phyloP scores from a whole-genome alignment of 2,113 vertebrate genomes.

The Noturus placidus region DNA sequence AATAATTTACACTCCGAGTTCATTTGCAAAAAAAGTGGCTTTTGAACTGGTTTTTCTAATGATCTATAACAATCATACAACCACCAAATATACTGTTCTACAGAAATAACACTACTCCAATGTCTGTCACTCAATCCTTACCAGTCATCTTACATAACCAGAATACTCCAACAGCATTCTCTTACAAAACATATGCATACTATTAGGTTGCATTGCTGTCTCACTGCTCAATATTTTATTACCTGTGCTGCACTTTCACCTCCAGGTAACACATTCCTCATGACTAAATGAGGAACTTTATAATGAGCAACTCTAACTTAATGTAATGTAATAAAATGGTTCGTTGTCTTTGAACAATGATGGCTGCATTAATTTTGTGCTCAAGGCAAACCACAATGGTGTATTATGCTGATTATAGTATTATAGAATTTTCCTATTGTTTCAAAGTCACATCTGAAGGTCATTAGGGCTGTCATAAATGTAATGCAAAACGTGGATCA shows the following conservation, averaged over 20 bases:
- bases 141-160: conserved; percentile 29
- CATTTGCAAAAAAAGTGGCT: conserved; percentile 21
- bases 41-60: not conserved
- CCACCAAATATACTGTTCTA: conserved; percentile 26
- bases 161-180: conserved; percentile 41
- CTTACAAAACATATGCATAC: conserved; percentile 45
- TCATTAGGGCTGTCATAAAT: conserved; percentile 33
- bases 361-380: not conserved
- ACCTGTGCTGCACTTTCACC: conserved; percentile 44
- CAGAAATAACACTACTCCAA: conserved; percentile 43
- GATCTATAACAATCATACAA: not conserved
- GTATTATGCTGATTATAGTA: not conserved
- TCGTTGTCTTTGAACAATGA: not conserved
- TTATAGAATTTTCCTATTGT: not conserved
- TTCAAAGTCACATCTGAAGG: conserved; percentile 7
- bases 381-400: not conserved
- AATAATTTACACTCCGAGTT: not conserved
- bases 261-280: conserved; percentile 36
- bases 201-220: conserved; percentile 47
- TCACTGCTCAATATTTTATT: conserved; percentile 52
- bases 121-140: conserved; percentile 27
- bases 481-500: conserved; percentile 48
- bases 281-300: conserved; percentile 38
- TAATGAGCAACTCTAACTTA: conserved; percentile 6
- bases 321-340: conserved; percentile 1